Percentiles rank a stretch among this genome's conserved stretches.
phyloP scores from a whole-genome alignment of 2,888 invertebrate species.

The Polydrusus tereticollis region DNA sequence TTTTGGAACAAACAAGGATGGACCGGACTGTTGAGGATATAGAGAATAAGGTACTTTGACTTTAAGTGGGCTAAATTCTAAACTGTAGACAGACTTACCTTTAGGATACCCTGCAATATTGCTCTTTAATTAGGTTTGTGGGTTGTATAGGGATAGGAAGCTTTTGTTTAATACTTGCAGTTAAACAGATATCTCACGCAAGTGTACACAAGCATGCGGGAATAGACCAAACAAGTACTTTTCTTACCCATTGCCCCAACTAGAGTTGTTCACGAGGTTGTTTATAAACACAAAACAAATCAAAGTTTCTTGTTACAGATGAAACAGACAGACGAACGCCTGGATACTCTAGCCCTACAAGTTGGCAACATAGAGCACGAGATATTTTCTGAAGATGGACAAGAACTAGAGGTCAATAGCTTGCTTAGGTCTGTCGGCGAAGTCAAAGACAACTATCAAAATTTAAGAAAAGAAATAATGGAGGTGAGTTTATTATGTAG shows the following conservation, averaged over 20 bases:
- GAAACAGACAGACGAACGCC: slow-evolving; percentile 78
- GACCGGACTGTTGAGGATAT: slow-evolving; percentile 63
- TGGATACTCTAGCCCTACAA: slow-evolving; percentile 81
- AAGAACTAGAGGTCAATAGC: slow-evolving; percentile 78
- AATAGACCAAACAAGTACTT: no score
- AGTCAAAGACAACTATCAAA: slow-evolving; percentile 84
- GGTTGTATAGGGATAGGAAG: no score
- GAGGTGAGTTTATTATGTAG: slow-evolving; percentile 64
- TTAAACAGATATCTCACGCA: no score
- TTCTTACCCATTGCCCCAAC: no score
- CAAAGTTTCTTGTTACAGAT: slow-evolving; percentile 69
- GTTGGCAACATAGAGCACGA: slow-evolving; percentile 80
- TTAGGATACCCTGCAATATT: no score
- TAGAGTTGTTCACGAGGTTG: no score
- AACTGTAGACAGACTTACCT: no score
- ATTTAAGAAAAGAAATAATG: slow-evolving; percentile 81
- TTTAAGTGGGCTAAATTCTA: no score
- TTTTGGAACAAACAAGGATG: slow-evolving; percentile 51
- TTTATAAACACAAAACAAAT: neutral
- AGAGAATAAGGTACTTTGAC: slow-evolving; percentile 61
- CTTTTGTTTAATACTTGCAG: no score
- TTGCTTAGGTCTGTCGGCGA: slow-evolving; percentile 83
- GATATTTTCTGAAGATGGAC: slow-evolving; percentile 66
- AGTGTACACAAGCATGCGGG: no score
- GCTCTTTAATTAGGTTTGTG: no score